Base-by-base conservation (phyloP, 2,797 vertebrate species). In the Sparus aurata region DNA sequence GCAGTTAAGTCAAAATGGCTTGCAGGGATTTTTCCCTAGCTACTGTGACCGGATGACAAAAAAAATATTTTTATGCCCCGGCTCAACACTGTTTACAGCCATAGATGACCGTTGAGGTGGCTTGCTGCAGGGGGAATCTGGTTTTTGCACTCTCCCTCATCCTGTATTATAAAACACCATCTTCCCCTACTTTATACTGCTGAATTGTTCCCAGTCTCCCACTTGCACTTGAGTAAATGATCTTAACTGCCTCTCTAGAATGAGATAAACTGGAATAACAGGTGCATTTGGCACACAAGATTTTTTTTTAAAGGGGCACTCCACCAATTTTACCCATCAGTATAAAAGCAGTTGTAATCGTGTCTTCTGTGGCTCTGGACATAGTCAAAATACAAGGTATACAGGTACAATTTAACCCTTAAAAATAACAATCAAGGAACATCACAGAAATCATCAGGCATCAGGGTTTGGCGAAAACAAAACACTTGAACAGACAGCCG, bases 151-250 rank as follows among this genome's bases (percentile, higher is more conserved):
- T 77, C 49, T 46, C 53, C 41, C 20, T 72, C 75, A 63, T 83
- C 38, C 15, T 75, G 22, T 79, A 9, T 81, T 58, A 30, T 22
- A 50, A 75, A 62, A 53, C 54, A 82, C 23, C 82, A 81, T 74
- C 58, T 50, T 79, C 72, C 57, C 61, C 85, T 71, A 80, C 62
- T 72, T 49, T 69, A 57, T 57, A 66, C 69, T 71, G 38, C 46
- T 20, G 30, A 71, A 38, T 58, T 81, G 64, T 69, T 53, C 41
- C 22, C 63, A 52, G 72, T 73, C 77, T 75, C 85, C 74, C 78
- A 79, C 55, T 67, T 52, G 73, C 64, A 61, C 77, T 74, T 66
- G 2, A 73, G 50, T 34, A 59, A 43, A 45, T 25, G 1, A 34
- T 55, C 41, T 47, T 25, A 6, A 59, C 27, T 49, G 47, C 52